Evolutionary conservation across 53 echinoderm and acorn worm genomes (phyloP).

Genomic region (Actinopyga echinites): DNA sequence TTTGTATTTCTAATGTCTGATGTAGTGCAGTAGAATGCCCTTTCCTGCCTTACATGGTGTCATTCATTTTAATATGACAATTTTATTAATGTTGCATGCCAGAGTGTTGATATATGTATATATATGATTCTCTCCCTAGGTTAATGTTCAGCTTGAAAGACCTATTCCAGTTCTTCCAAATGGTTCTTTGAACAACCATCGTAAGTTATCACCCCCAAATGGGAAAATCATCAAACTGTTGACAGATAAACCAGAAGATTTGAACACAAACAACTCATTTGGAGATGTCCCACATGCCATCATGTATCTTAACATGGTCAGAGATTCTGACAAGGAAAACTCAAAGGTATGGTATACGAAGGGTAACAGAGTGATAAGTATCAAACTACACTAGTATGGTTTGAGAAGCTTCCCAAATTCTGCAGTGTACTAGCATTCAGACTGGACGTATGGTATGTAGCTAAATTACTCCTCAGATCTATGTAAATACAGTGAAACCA

Average conservation of each 20-base stretch:
- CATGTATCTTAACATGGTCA: conserved; percentile 83
- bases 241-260: conserved; percentile 48
- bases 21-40: no score
- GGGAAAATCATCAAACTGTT: conserved; percentile 77
- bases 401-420: no score
- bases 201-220: conserved; percentile 54
- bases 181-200: conserved; percentile 1
- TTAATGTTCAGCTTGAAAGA: conserved; percentile 13
- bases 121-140: background rate
- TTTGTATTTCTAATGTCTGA: no score
- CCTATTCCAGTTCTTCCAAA: background rate
- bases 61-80: no score
- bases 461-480: no score
- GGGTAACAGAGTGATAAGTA: background rate
- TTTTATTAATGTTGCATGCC: no score
- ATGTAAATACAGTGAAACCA: no score
- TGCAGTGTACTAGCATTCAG: no score
- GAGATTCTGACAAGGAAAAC: conserved; percentile 71
- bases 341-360: conserved; percentile 55
- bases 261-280: conserved; percentile 31
- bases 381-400: background rate
- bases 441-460: no score
- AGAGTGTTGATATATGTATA: no score
- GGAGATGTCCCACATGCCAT: conserved; percentile 67
- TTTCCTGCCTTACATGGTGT: no score